Percentiles rank a stretch among this genome's conserved stretches.
phyloP scores from a whole-genome alignment of 2,888 invertebrate species.

The Hydrotaea diabolus region DNA sequence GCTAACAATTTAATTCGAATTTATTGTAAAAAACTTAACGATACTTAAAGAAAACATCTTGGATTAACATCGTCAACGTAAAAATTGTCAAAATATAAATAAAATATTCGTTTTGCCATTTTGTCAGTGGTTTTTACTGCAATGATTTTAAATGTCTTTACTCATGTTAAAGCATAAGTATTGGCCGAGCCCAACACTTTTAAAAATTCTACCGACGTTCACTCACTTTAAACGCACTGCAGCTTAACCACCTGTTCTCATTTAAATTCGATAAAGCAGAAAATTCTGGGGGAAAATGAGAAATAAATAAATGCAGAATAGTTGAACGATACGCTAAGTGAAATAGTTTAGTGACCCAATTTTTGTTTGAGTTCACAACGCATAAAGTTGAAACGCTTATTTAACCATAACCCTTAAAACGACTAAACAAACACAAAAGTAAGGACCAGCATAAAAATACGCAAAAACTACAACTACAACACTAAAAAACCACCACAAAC shows the following conservation, averaged over 20 bases:
- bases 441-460: not conserved
- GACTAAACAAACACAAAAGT: not conserved
- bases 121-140: no score
- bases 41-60: no score
- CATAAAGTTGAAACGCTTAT: not conserved
- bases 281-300: not conserved
- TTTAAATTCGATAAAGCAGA: not conserved
- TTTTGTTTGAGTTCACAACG: not conserved
- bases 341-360: constrained; percentile 36
- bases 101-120: no score
- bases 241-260: not conserved
- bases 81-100: no score
- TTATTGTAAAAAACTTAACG: no score
- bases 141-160: no score
- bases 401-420: constrained; percentile 11
- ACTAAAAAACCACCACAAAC: constrained; percentile 5
- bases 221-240: no score
- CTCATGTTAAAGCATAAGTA: no score
- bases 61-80: no score
- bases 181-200: no score
- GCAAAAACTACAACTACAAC: not conserved
- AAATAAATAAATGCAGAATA: not conserved
- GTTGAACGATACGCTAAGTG: constrained; percentile 8
- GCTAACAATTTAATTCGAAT: no score
- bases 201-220: no score